A percentile compares a stretch with the other conserved stretches of the same genome.
Evolutionary conservation across 92 coral and sea anemone genomes (phyloP).

Genomic region (Diadumene lineata): DNA sequence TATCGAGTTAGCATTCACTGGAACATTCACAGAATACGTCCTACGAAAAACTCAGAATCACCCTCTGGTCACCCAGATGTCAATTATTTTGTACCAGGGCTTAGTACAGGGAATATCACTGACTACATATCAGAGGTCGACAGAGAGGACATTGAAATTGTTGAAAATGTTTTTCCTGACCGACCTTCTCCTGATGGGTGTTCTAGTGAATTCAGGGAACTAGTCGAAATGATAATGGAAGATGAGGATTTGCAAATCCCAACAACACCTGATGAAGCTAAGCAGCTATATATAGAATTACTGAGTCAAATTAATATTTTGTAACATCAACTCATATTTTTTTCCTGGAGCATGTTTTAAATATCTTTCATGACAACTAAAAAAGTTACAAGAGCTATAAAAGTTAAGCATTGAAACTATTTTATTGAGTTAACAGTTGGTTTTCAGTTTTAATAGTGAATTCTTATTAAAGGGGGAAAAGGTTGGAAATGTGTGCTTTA

Average conservation of each 20-base stretch:
- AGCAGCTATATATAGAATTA: slow-evolving; percentile 4
- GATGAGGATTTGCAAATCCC: slow-evolving; percentile 21
- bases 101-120: background rate
- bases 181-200: slow-evolving; percentile 21
- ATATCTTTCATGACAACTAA: too few relatives aligned
- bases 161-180: slow-evolving; percentile 18
- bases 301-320: background rate
- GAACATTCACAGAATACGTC: slow-evolving; percentile 45
- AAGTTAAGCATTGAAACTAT: too few relatives aligned
- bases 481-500: too few relatives aligned
- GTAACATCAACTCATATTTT: too few relatives aligned
- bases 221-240: slow-evolving; percentile 36
- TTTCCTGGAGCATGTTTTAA: too few relatives aligned
- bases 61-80: slow-evolving; percentile 36
- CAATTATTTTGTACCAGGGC: slow-evolving; percentile 26
- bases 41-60: slow-evolving; percentile 35
- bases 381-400: too few relatives aligned
- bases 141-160: slow-evolving; percentile 33
- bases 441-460: too few relatives aligned
- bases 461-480: too few relatives aligned
- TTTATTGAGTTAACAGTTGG: too few relatives aligned
- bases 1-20: slow-evolving; percentile 35
- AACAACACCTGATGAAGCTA: slow-evolving; percentile 18
- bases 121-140: slow-evolving; percentile 13
- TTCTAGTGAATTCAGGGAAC: slow-evolving; percentile 23